Base-by-base conservation (phyloP, 2,888 invertebrate species). In the Drosophila picticornis region DNA sequence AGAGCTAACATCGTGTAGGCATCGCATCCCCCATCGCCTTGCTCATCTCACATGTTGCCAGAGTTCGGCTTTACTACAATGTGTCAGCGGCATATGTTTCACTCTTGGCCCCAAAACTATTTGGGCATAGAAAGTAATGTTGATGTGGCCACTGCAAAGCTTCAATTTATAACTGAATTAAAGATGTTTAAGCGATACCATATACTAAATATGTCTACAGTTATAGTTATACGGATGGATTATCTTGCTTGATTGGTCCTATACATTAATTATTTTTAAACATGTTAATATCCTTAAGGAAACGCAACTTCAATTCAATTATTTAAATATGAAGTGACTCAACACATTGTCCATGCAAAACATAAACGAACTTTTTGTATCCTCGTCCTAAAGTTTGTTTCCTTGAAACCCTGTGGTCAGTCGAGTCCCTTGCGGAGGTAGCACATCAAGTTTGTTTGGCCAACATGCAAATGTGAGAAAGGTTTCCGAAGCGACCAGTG, bases 71-170 rank as follows among this genome's bases (percentile, higher is more conserved):
- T 48, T 61, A 36, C 48, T 55, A 59, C 46, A 52, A 58, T 70
- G 67, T 84, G 84, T 82, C 84, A 84, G 73, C 62, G 66, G 64
- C 84, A 84, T 76, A 84, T 84, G 84, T 81, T 87, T 81, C 88
- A 75, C 64, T 65, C 53, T 53, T 75, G 63, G 74, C 58, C 59
- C 31, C 25, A 75, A 67, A 78, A 75, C 78, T 78, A 75, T 76
- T 73, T 76, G 67, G 67, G 64, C 66, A 72, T 61, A 32, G 31
- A 40, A 65, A 56, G 52, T 70, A 31, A 64, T 61, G 64, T 61
- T 60, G 46, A 48, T 63, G 51, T 29, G 50, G 46, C 63, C n/a
- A 56, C 43, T 27, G 16, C 32, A 22, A n/a, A 19, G 51, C 60
- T 25, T 55, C 40, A 52, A 58, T 75, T 74, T 60, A 60, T 58